Base-by-base conservation (phyloP, 2,888 invertebrate species). In the Crocallis elinguaria region DNA sequence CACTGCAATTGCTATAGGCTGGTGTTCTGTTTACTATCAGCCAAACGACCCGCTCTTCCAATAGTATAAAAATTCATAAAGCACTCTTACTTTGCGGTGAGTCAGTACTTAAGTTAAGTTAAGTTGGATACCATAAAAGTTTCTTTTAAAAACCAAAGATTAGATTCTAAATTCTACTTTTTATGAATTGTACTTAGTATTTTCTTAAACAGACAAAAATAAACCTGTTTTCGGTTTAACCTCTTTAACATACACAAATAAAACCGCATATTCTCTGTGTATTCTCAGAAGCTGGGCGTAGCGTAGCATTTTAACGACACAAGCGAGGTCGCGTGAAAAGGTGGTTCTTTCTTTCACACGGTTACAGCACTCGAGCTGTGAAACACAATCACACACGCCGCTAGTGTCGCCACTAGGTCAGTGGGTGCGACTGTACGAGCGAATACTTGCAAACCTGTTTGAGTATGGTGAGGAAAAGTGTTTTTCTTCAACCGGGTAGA, bases 401-500 rank as follows among this genome's bases (percentile, higher is more conserved):
- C n/a, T 33, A 33, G 33, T 33, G 33, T 9, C 33, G 33, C n/a
- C 16, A 33, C 33, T 33, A 17, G 33, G 33, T 33, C 33, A 16
- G 9, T 16, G 17, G 16, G 33, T n/a, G 17, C 5, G 33, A n/a
- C 8, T 3, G 17, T n/a, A 29, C 6, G 17, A 1, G 17, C 2
- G 16, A 16, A 33, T 19, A 19, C 19, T 19, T 19, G 5, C 5
- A 9, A 2, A 14, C 2, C 14, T 33, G 1, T 3, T 4, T 9
- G n/a, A 29, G 12, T 11, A 5, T 12, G 29, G 6, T 25, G 25
- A n/a, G n/a, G n/a, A 25, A 25, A 25, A 1, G 1, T 25, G 25
- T 7, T 19, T 19, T n/a, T n/a, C n/a, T n/a, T n/a, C n/a, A n/a
- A n/a, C n/a, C n/a, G n/a, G n/a, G n/a, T n/a, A n/a, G n/a, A n/a